phyloP scores from a whole-genome alignment of 1,140 invertebrate species.

The Neodiprion fabricii region DNA sequence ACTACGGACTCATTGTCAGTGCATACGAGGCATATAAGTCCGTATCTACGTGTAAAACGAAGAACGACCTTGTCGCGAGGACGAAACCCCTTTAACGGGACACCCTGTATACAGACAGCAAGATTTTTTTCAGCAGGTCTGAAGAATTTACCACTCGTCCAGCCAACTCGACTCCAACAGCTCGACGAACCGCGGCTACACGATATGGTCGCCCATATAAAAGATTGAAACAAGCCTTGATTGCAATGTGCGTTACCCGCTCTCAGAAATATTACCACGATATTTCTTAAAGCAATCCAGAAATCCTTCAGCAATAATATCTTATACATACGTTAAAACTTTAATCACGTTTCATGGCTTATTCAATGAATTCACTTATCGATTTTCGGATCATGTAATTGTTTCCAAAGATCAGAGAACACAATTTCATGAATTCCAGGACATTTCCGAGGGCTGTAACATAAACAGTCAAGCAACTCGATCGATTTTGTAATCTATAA shows the following conservation, averaged over 20 bases:
- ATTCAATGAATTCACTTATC: too few relatives aligned
- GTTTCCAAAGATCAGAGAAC: too few relatives aligned
- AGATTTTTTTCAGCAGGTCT: background rate
- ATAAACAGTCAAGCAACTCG: too few relatives aligned
- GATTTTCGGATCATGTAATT: too few relatives aligned
- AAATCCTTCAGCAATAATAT: too few relatives aligned
- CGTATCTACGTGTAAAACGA: background rate
- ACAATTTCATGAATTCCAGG: too few relatives aligned
- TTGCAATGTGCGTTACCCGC: background rate
- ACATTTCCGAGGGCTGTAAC: too few relatives aligned
- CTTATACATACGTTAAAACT: too few relatives aligned
- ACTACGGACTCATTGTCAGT: background rate
- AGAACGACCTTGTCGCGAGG: background rate
- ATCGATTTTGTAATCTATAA: too few relatives aligned
- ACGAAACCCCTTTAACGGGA: background rate
- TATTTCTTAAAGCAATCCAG: too few relatives aligned
- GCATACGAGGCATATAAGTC: background rate
- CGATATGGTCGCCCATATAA: background rate
- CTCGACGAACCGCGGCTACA: background rate
- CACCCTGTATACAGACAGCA: background rate
- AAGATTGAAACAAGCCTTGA: background rate
- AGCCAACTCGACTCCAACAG: background rate
- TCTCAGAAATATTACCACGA: too few relatives aligned
- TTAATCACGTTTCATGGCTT: too few relatives aligned
- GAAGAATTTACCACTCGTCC: slow-evolving; percentile 4